A percentile compares a stretch with the other conserved stretches of the same genome.
Conservation (phyloP, 2,888 invertebrate genomes). For the Pheosia gnoma region DNA sequence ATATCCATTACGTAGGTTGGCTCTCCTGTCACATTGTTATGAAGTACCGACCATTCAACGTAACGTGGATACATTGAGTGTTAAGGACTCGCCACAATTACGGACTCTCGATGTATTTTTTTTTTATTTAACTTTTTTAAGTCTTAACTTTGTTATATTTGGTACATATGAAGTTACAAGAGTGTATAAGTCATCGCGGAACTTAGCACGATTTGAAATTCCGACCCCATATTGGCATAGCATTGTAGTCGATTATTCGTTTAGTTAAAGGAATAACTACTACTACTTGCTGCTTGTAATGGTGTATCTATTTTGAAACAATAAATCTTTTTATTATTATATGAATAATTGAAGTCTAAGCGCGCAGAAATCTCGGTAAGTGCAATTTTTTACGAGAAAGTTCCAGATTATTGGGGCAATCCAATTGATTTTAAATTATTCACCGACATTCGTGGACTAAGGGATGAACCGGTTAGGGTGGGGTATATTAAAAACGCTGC, state of each 20-base stretch:
- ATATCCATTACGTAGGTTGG: slow-evolving; percentile 1
- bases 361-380: slow-evolving; percentile 27
- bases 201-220: no score
- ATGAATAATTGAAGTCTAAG: slow-evolving; percentile 9
- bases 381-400: slow-evolving; percentile 41
- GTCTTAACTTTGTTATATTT: no score
- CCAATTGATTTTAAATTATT: slow-evolving; percentile 55
- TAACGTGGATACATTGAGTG: background rate
- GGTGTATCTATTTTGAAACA: no score
- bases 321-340: no score
- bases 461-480: slow-evolving; percentile 34
- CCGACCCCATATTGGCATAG: no score
- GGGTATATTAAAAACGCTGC: slow-evolving; percentile 30
- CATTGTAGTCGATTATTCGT: no score
- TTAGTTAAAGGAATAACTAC: no score
- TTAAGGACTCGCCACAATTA: background rate
- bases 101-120: background rate
- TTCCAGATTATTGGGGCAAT: slow-evolving; percentile 42
- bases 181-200: no score
- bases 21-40: slow-evolving; percentile 24
- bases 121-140: no score
- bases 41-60: slow-evolving; percentile 21
- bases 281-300: no score
- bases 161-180: no score
- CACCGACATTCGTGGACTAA: slow-evolving; percentile 45